These are phyloP conservation scores for Eretmocerus hayati DNA, from an alignment of 2,888 invertebrate species.

Conservation along the genomic window DNA sequence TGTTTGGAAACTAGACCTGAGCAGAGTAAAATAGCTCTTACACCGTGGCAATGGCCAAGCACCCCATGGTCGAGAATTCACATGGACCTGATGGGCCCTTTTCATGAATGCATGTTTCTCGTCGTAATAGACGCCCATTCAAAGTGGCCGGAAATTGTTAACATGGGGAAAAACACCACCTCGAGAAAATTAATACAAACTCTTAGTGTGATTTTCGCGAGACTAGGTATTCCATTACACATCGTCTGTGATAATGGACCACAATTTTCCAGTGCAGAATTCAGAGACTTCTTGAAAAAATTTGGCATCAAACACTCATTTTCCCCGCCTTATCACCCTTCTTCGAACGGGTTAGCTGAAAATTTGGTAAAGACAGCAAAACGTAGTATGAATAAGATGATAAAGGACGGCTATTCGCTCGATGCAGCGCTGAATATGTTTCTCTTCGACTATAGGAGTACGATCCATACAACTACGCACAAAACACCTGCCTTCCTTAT, in stretches of 20 bases:
- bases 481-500: background rate
- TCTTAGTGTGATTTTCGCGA: background rate
- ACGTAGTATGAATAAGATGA: background rate
- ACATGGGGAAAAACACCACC: background rate
- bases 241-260: background rate
- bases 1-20: background rate
- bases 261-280: background rate
- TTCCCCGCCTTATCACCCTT: background rate
- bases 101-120: constrained; percentile 17
- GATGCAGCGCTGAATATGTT: background rate
- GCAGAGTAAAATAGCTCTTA: constrained; percentile 3
- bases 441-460: background rate
- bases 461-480: background rate
- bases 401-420: background rate
- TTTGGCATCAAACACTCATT: background rate
- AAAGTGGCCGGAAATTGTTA: constrained; percentile 9
- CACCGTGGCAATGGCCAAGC: constrained; percentile 19
- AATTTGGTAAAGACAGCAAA: background rate
- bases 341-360: background rate
- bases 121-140: constrained; percentile 9
- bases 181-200: background rate
- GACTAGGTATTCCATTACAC: background rate
- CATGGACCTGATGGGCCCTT: constrained; percentile 24
- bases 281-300: background rate
- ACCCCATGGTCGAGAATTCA: constrained; percentile 22